Percentiles rank a stretch among this genome's conserved stretches.
These are phyloP conservation scores for Drosophila anceps DNA, from an alignment of 2,888 invertebrate species.

Conservation along the genomic window DNA sequence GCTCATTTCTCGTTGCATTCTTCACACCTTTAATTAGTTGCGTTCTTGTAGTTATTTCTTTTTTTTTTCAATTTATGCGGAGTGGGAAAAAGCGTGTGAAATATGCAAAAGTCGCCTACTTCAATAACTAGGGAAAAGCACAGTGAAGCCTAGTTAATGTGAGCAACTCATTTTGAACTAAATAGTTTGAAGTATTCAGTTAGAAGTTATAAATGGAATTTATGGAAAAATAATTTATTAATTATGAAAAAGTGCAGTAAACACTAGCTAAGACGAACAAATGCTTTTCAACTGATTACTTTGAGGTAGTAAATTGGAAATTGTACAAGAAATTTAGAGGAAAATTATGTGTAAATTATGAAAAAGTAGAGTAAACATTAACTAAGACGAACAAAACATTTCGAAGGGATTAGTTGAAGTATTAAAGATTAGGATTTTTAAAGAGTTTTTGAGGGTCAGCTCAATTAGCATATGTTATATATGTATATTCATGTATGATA, in stretches of 20 bases:
- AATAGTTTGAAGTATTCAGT: background rate
- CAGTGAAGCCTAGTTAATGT: background rate
- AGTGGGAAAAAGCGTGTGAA: slow-evolving; percentile 37
- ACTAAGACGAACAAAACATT: too few relatives aligned
- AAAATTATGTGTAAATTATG: too few relatives aligned
- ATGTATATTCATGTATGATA: too few relatives aligned
- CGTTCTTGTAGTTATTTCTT: slow-evolving; percentile 35
- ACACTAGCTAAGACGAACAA: too few relatives aligned
- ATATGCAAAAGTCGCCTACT: slow-evolving; percentile 17
- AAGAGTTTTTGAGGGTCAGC: too few relatives aligned
- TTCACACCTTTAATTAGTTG: slow-evolving; percentile 54
- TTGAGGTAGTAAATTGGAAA: too few relatives aligned
- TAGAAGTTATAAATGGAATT: background rate
- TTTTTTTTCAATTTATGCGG: slow-evolving; percentile 1
- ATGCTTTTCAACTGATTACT: too few relatives aligned
- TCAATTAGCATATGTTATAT: too few relatives aligned
- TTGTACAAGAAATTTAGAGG: too few relatives aligned
- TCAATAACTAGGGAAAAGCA: slow-evolving; percentile 11
- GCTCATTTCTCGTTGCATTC: slow-evolving; percentile 61
- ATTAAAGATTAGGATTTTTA: too few relatives aligned
- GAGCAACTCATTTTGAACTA: background rate
- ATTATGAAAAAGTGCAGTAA: background rate
- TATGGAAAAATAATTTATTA: background rate
- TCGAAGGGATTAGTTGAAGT: too few relatives aligned
- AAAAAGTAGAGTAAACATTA: too few relatives aligned